These are phyloP conservation scores for Drosophila falleni DNA, from an alignment of 2,888 invertebrate genomes.

Conservation along the genomic window DNA sequence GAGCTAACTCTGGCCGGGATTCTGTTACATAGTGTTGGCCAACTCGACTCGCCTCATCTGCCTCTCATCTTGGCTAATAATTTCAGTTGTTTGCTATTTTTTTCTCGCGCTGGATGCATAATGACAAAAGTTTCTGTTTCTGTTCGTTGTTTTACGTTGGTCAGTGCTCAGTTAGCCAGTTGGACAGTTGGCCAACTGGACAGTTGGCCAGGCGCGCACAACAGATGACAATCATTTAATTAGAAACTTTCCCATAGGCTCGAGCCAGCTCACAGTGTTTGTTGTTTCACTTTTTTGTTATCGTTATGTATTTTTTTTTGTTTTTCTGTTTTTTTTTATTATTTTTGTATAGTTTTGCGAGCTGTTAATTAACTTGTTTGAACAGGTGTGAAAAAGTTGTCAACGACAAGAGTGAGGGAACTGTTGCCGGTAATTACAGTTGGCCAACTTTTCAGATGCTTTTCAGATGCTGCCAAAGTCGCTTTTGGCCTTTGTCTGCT, in stretches of 20 bases:
- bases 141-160: conserved; percentile 49
- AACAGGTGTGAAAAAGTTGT: conserved; percentile 83
- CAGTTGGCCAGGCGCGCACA: conserved; percentile 36
- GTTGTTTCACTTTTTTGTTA: conserved; percentile 57
- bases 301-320: conserved; percentile 34
- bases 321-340: conserved; percentile 27
- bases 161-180: conserved; percentile 43
- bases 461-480: conserved; percentile 62
- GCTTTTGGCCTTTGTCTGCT: conserved; percentile 57
- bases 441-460: conserved; percentile 78
- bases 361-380: conserved; percentile 83
- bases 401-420: conserved; percentile 33
- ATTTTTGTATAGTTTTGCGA: conserved; percentile 71
- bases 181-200: conserved; percentile 55
- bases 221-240: conserved; percentile 85
- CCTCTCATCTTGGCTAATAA: conserved; percentile 77
- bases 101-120: conserved; percentile 67
- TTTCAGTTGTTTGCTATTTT: conserved; percentile 66
- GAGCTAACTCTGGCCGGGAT: conserved; percentile 26
- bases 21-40: conserved; percentile 37
- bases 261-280: conserved; percentile 50
- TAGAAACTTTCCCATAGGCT: conserved; percentile 85
- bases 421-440: conserved; percentile 75
- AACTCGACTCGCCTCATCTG: conserved; percentile 62
- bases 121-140: conserved; percentile 75